Evolutionary conservation across 2,888 invertebrate species (phyloP).

Genomic region (Dicyrtoma fusca): DNA sequence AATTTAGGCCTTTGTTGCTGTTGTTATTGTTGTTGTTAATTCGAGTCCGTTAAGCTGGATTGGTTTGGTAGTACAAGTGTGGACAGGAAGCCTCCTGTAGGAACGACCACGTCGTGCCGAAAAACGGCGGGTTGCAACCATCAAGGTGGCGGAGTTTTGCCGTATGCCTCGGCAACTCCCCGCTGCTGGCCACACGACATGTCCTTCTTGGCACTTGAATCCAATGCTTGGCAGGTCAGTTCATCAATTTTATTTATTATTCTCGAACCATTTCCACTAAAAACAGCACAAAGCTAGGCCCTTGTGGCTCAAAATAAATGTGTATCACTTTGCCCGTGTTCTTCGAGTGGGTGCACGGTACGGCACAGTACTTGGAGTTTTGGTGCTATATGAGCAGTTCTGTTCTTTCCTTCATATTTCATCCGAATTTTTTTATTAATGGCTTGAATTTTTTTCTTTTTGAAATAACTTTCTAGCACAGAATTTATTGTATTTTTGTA

Average conservation of each 20-base stretch:
- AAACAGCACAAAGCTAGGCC: too few relatives aligned
- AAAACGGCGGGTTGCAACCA: constrained; percentile 55
- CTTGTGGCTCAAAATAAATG: too few relatives aligned
- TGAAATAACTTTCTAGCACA: too few relatives aligned
- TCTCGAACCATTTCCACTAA: background rate
- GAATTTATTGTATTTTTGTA: too few relatives aligned
- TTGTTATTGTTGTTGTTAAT: constrained; percentile 10
- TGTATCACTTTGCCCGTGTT: too few relatives aligned
- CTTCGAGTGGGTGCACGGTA: too few relatives aligned
- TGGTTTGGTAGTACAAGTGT: constrained; percentile 45
- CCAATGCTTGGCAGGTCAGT: constrained; percentile 56
- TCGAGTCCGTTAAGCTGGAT: constrained; percentile 41
- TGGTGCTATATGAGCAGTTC: too few relatives aligned
- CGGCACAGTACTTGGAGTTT: too few relatives aligned
- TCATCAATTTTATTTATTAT: constrained; percentile 2
- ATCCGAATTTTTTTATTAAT: too few relatives aligned
- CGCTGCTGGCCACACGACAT: constrained; percentile 57
- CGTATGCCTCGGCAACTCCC: constrained; percentile 50
- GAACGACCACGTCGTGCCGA: constrained; percentile 42
- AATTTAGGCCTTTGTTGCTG: constrained; percentile 10
- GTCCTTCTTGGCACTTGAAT: constrained; percentile 55
- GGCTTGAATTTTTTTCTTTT: too few relatives aligned
- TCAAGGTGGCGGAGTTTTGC: constrained; percentile 49
- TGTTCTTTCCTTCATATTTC: too few relatives aligned
- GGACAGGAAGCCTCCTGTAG: constrained; percentile 43